Conservation (phyloP, 2,888 invertebrate genomes). For the Tetropium fuscum region DNA sequence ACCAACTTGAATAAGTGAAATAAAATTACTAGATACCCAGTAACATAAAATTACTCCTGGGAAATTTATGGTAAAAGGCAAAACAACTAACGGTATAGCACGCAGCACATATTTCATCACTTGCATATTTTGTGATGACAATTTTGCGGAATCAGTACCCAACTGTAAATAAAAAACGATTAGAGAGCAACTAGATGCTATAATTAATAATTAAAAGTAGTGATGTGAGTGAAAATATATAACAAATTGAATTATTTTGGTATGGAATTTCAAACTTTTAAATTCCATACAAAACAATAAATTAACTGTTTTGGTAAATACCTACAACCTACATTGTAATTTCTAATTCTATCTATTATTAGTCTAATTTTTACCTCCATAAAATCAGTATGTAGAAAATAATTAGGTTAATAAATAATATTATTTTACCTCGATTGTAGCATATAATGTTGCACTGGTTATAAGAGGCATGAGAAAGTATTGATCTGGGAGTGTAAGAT, state of each 20-base stretch:
- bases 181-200: too few species aligned
- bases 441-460: constrained; percentile 84
- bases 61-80: constrained; percentile 90
- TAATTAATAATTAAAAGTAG: too few species aligned
- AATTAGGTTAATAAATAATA: too few species aligned
- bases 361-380: too few species aligned
- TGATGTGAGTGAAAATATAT: too few species aligned
- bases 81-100: constrained; percentile 81
- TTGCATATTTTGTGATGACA: constrained; percentile 77
- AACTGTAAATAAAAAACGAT: constrained; percentile 65
- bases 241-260: too few species aligned
- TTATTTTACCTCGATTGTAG: constrained; percentile 85
- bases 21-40: constrained; percentile 89
- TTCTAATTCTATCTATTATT: too few species aligned
- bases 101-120: constrained; percentile 81
- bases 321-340: too few species aligned
- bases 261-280: too few species aligned
- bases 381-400: too few species aligned
- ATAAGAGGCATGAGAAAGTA: constrained; percentile 87
- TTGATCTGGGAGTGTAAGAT: constrained; percentile 93
- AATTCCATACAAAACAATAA: too few species aligned
- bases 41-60: constrained; percentile 90
- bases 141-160: constrained; percentile 80
- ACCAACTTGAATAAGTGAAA: constrained; percentile 85
- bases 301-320: too few species aligned